Evolutionary conservation across 2,113 vertebrate species (phyloP), one percentile per base, ranked within the genome.

Genomic region (Muntiacus reevesi): DNA sequence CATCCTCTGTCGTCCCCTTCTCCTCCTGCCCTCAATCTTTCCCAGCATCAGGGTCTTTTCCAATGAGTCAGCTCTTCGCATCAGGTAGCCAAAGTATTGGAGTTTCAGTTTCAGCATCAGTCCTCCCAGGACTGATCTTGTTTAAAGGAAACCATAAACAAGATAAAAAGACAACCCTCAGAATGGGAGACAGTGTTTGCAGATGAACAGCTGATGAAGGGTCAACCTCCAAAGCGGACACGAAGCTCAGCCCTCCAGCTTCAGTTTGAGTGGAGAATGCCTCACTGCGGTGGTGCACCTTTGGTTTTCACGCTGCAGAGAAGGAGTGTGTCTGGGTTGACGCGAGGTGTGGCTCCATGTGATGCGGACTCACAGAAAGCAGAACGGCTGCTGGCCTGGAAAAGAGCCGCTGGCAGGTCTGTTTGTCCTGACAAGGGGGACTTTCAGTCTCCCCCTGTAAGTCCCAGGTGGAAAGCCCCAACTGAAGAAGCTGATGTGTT

Each of bases 271-370:
- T 5, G 19, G 33, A 87, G 54, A 25, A 10, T 9, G 74, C 19
- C 57, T n/a, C 5, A 28, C 25, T 43, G 17, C 64, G 36, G 47
- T 47, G 50, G 47, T 0, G 7, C 19, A 7, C 36, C 36, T 94
- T 94, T 64, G 76, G 57, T 62, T 64, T 81, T 47, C 50, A 82
- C 36, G 15, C 50, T 7, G 16, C 59, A 7, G 23, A 23, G 30
- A 17, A 43, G 55, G 17, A 17, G 16, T 4, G 2, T 7, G 27
- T 59, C 11, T 23, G 50, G 47, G 40, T 30, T 59, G 40, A 59
- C 7, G 15, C 2, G 4, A 33, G 30, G n/a, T 5, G 21, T 0
- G 40, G 86, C 50, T 15, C 4, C 15, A 8, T 2, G 1, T 30
- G 60, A 30, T 25, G 50, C 16, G 59, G 36, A 67, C 50, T 16